Conservation (phyloP, 2,797 vertebrate genomes). For the Brachyalestes nurse region DNA sequence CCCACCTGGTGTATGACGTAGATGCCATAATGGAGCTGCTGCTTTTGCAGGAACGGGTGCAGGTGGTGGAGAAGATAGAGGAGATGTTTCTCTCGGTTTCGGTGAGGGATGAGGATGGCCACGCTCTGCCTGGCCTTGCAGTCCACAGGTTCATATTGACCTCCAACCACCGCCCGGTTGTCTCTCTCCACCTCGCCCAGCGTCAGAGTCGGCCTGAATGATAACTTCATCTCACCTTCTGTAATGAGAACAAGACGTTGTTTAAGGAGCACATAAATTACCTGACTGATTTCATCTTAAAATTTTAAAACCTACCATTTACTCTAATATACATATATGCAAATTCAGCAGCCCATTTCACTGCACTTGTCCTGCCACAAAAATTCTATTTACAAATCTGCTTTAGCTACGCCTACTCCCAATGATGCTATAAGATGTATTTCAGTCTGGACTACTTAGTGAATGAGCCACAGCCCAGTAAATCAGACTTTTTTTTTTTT, state of each 20-base stretch:
- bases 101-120: slow-evolving; percentile 91
- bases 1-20: slow-evolving; percentile 94
- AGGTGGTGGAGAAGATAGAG: slow-evolving; percentile 91
- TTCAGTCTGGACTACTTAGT: too few species aligned
- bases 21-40: slow-evolving; percentile 92
- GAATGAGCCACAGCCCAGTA: too few species aligned
- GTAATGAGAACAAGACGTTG: not conserved
- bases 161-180: slow-evolving; percentile 80
- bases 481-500: too few species aligned
- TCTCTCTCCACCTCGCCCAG: slow-evolving; percentile 81
- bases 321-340: too few species aligned
- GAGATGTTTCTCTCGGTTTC: slow-evolving; percentile 90
- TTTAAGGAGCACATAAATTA: too few species aligned
- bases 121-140: slow-evolving; percentile 86
- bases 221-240: slow-evolving; percentile 84
- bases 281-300: too few species aligned
- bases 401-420: too few species aligned
- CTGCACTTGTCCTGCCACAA: too few species aligned
- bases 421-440: too few species aligned
- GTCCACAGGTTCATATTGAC: slow-evolving; percentile 78
- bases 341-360: too few species aligned
- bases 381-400: too few species aligned
- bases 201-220: slow-evolving; percentile 83
- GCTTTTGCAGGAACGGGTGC: slow-evolving; percentile 93
- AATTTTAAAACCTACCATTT: too few species aligned